phyloP scores from a whole-genome alignment of 2,888 invertebrate species.

The Poecilobothrus nobilitatus region DNA sequence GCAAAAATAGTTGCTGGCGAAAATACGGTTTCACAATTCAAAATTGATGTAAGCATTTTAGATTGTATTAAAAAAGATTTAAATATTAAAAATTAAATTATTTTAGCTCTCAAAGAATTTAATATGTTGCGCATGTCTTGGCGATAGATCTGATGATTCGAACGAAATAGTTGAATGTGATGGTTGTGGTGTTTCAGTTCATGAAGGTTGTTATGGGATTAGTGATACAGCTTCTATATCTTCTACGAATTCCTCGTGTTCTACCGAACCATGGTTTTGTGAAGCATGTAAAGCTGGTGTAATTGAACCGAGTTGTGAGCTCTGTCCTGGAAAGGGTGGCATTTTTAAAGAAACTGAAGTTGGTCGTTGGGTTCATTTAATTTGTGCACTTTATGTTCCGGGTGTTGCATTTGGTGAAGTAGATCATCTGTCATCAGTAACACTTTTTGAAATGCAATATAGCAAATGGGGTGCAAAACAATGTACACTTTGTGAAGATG shows the following conservation, averaged over 20 bases:
- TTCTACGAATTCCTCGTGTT: conserved; percentile 87
- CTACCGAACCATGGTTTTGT: conserved; percentile 99
- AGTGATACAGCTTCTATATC: conserved; percentile 85
- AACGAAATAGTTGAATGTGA: conserved; percentile 98
- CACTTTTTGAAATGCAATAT: conserved; percentile 96
- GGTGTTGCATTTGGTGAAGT: conserved; percentile 96
- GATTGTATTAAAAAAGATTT: conserved; percentile 22
- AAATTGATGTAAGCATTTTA: conserved; percentile 21
- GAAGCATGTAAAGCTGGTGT: conserved; percentile 93
- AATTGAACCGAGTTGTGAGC: conserved; percentile 80
- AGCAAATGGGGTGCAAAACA: conserved; percentile 90
- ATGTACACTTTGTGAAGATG: conserved; percentile 84
- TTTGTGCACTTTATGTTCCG: conserved; percentile 95
- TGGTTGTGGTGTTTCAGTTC: conserved; percentile 91
- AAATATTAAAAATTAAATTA: background rate
- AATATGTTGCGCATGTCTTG: conserved; percentile 88
- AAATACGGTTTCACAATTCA: conserved; percentile 21
- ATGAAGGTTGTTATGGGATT: conserved; percentile 95
- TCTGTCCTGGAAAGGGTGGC: conserved; percentile 88
- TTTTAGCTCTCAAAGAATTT: conserved; percentile 58
- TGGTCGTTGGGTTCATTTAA: conserved; percentile 96
- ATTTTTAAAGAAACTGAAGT: conserved; percentile 96
- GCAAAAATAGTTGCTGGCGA: conserved; percentile 11
- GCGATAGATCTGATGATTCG: conserved; percentile 83
- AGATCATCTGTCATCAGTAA: conserved; percentile 82